These are phyloP conservation scores for Liparis tanakae DNA, from an alignment of 2,797 vertebrate genomes.

Conservation along the genomic window DNA sequence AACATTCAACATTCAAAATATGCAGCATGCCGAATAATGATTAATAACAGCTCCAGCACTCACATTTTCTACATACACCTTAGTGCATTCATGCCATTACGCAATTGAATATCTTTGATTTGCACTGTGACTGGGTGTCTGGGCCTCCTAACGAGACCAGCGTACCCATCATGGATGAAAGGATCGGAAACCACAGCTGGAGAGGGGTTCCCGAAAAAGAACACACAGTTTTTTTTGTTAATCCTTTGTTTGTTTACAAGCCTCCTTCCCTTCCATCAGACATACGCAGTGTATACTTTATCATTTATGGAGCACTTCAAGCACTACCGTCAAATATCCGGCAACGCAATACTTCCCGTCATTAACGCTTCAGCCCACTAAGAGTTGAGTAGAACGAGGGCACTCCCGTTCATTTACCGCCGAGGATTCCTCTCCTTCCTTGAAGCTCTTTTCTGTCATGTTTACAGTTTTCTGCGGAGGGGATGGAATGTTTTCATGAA, in stretches of 20 bases:
- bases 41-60: conserved; percentile 25
- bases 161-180: conserved; percentile 6
- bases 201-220: conserved; percentile 43
- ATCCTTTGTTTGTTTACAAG: conserved; percentile 61
- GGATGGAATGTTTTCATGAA: background rate
- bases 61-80: conserved; percentile 31
- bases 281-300: conserved; percentile 6
- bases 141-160: conserved; percentile 42
- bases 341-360: conserved; percentile 51
- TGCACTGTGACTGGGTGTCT: conserved; percentile 19
- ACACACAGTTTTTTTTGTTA: conserved; percentile 42
- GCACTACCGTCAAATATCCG: conserved; percentile 52
- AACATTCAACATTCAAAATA: conserved; percentile 13
- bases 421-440: background rate
- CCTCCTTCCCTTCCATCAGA: conserved; percentile 22
- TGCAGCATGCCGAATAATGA: conserved; percentile 27
- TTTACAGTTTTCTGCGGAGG: background rate
- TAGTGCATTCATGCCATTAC: conserved; percentile 46
- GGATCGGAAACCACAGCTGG: conserved; percentile 41
- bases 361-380: conserved; percentile 32
- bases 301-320: conserved; percentile 42
- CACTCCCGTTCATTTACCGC: background rate
- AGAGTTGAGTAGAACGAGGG: conserved; percentile 3
- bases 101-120: conserved; percentile 55
- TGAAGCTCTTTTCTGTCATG: background rate